These are phyloP conservation scores for Chaenodraco wilsoni DNA, from an alignment of 2,797 vertebrate species.

Conservation along the genomic window DNA sequence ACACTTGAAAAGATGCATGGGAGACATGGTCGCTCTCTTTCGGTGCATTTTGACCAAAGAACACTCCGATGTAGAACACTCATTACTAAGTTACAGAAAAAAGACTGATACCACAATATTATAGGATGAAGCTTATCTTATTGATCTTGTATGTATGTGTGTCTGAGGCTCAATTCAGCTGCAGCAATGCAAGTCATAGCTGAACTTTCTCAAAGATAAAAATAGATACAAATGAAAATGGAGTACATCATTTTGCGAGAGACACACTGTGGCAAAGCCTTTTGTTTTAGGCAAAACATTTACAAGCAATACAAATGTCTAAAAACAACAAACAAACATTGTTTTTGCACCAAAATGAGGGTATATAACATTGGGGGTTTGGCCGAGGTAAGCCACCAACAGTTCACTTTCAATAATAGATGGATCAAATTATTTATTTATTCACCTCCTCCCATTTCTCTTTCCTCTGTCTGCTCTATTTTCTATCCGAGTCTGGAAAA, in stretches of 20 bases:
- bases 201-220: not conserved
- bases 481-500: slow-evolving; percentile 53
- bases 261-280: slow-evolving; percentile 6
- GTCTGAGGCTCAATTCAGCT: slow-evolving; percentile 30
- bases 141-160: slow-evolving; percentile 4
- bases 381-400: slow-evolving; percentile 48
- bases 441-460: slow-evolving; percentile 55
- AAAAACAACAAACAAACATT: not conserved
- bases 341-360: slow-evolving; percentile 46
- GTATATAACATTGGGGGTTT: slow-evolving; percentile 28
- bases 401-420: slow-evolving; percentile 81
- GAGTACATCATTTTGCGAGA: not conserved
- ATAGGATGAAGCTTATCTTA: not conserved
- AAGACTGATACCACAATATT: not conserved
- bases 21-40: slow-evolving; percentile 1
- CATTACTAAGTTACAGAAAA: not conserved
- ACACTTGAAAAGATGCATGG: slow-evolving; percentile 26
- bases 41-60: slow-evolving; percentile 19
- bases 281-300: not conserved
- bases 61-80: not conserved
- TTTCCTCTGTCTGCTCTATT: slow-evolving; percentile 52
- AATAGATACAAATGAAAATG: not conserved
- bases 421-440: slow-evolving; percentile 82
- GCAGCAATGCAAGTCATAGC: not conserved
- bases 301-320: not conserved